phyloP scores from a whole-genome alignment of 1,140 invertebrate genomes.

The Daktulosphaira vitifoliae region DNA sequence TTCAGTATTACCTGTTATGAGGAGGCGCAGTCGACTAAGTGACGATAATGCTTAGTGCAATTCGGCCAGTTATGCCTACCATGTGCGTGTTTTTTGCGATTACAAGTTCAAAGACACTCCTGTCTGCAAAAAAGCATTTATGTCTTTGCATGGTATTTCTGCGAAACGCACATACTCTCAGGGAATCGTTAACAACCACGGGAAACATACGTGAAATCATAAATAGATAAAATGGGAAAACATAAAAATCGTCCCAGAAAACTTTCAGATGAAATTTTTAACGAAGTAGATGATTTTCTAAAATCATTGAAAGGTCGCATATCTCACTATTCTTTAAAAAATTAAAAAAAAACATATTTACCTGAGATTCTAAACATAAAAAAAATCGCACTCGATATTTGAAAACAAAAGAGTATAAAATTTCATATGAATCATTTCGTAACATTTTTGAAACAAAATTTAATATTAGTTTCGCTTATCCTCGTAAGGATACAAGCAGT shows the following conservation, averaged over 20 bases:
- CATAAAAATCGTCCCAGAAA: too few relatives aligned
- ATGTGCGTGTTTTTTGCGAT: background rate
- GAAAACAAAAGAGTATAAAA: conserved; percentile 16
- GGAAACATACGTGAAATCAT: conserved; percentile 2
- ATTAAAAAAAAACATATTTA: conserved; percentile 34
- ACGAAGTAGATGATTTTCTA: conserved; percentile 4
- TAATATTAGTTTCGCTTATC: conserved; percentile 35
- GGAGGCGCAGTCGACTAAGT: background rate
- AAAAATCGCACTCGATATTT: conserved; percentile 34
- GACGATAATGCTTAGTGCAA: background rate
- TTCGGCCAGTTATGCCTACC: background rate
- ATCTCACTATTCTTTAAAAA: conserved; percentile 34
- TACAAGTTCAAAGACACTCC: background rate
- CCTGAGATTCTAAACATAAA: conserved; percentile 34
- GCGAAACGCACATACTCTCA: background rate
- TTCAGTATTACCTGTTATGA: background rate
- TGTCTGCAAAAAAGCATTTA: conserved; percentile 1
- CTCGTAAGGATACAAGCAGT: conserved; percentile 31
- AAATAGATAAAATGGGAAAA: conserved; percentile 29
- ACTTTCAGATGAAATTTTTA: conserved; percentile 13
- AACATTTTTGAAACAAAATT: conserved; percentile 30
- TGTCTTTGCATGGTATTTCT: background rate
- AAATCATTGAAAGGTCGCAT: conserved; percentile 33
- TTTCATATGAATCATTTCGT: conserved; percentile 34
- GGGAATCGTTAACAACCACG: background rate